These are phyloP conservation scores for Malaclemys terrapin DNA, from an alignment of 2,113 vertebrate species.

Conservation along the genomic window DNA sequence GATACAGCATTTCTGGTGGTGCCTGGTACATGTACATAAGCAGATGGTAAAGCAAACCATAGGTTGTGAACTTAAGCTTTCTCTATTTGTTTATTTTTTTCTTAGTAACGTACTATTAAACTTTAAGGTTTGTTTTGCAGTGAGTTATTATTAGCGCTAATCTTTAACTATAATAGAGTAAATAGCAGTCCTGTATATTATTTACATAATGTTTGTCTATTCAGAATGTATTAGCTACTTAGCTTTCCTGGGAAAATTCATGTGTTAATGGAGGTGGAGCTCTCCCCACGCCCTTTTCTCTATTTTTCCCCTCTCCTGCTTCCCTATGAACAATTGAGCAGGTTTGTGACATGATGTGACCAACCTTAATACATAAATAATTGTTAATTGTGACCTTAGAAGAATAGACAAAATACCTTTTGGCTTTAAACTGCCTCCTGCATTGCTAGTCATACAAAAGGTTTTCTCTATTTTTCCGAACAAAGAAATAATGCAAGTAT, in stretches of 20 bases:
- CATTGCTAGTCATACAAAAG: slow-evolving; percentile 6
- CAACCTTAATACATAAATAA: neutral
- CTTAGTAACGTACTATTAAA: neutral
- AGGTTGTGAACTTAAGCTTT: neutral
- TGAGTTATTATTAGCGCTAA: neutral
- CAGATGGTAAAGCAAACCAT: neutral
- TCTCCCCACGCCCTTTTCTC: neutral
- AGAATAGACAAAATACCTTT: neutral
- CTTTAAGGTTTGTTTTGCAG: neutral
- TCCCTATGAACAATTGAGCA: neutral
- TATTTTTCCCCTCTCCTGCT: fast-evolving
- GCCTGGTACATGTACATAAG: neutral
- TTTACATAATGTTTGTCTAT: neutral
- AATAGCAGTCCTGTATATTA: neutral
- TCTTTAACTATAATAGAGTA: neutral
- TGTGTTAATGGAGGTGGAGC: neutral
- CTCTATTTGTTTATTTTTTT: neutral
- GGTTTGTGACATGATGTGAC: neutral
- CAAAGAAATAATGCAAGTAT: slow-evolving; percentile 11
- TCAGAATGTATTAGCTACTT: neutral
- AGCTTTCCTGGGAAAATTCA: neutral
- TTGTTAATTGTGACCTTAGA: neutral
- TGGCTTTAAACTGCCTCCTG: neutral
- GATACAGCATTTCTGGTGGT: neutral
- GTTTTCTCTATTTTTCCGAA: slow-evolving; percentile 39